phyloP scores from a whole-genome alignment of 2,888 invertebrate genomes.

The Chymomyza fuscimana region DNA sequence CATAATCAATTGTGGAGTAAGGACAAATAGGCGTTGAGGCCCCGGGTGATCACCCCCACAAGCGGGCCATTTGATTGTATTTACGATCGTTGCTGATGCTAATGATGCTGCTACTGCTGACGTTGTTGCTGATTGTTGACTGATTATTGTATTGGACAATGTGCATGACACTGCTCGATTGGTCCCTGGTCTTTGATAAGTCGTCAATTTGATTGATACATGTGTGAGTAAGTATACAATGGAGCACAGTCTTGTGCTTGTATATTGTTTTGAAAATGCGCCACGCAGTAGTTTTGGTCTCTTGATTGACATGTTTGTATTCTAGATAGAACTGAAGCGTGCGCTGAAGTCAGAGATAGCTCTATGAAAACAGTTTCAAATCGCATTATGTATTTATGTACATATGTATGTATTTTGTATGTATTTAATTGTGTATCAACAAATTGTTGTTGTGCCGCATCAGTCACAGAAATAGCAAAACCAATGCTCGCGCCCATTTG shows the following conservation, averaged over 20 bases:
- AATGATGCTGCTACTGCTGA: not conserved
- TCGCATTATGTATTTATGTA: not conserved
- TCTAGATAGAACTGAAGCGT: conserved; percentile 39
- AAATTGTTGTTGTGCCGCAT: not conserved
- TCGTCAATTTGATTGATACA: conserved; percentile 15
- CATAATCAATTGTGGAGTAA: conserved; percentile 7
- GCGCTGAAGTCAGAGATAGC: not conserved
- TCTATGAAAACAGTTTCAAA: conserved; percentile 18
- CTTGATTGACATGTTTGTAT: conserved; percentile 51
- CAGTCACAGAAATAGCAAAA: not conserved
- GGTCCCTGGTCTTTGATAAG: conserved; percentile 22
- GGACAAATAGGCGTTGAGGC: conserved; percentile 3
- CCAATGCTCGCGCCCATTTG: conserved; percentile 11
- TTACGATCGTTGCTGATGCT: conserved; percentile 4
- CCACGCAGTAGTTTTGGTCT: conserved; percentile 15
- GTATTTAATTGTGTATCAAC: not conserved
- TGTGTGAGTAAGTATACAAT: not conserved
- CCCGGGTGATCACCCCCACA: conserved; percentile 8
- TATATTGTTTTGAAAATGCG: not conserved
- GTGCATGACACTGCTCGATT: conserved; percentile 33
- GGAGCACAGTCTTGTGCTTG: not conserved
- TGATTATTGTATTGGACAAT: conserved; percentile 35
- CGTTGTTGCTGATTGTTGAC: conserved; percentile 19
- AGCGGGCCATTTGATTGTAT: not conserved
- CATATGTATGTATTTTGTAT: not conserved